Percentiles rank a stretch among this genome's conserved stretches.
Conservation (phyloP, 2,113 vertebrate species). For the Lophochroa leadbeateri region DNA sequence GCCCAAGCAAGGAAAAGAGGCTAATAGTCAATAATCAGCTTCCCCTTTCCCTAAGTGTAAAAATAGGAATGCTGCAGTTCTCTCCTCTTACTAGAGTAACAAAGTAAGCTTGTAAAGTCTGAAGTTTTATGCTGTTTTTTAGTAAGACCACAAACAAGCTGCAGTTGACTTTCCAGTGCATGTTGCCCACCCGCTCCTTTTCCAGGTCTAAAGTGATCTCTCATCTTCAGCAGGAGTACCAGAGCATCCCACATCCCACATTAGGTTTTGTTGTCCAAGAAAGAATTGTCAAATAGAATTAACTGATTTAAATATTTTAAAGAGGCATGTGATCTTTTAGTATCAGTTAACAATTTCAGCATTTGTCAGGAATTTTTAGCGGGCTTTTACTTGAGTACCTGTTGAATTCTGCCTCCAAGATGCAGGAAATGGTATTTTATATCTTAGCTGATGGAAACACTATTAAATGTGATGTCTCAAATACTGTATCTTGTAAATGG, state of each 20-base stretch:
- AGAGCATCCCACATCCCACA: background rate
- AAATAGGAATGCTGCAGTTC: background rate
- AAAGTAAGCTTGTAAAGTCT: background rate
- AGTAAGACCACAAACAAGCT: background rate
- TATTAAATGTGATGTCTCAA: background rate
- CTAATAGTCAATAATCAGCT: background rate
- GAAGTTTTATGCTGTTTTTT: background rate
- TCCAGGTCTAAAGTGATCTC: background rate
- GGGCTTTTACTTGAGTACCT: background rate
- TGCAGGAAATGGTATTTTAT: background rate
- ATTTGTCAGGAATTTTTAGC: background rate
- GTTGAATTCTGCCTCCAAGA: background rate
- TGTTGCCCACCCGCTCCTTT: background rate
- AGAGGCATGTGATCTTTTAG: background rate
- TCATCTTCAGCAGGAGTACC: background rate
- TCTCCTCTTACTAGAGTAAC: background rate
- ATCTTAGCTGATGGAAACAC: background rate
- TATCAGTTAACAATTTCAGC: background rate
- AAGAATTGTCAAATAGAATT: background rate
- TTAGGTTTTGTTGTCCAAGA: background rate
- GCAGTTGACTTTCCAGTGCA: background rate
- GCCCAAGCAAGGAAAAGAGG: background rate
- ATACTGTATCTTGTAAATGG: background rate
- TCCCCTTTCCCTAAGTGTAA: background rate
- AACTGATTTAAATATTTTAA: background rate